These are phyloP conservation scores for Mohoua ochrocephala DNA, from an alignment of 2,113 vertebrate species.

Conservation along the genomic window DNA sequence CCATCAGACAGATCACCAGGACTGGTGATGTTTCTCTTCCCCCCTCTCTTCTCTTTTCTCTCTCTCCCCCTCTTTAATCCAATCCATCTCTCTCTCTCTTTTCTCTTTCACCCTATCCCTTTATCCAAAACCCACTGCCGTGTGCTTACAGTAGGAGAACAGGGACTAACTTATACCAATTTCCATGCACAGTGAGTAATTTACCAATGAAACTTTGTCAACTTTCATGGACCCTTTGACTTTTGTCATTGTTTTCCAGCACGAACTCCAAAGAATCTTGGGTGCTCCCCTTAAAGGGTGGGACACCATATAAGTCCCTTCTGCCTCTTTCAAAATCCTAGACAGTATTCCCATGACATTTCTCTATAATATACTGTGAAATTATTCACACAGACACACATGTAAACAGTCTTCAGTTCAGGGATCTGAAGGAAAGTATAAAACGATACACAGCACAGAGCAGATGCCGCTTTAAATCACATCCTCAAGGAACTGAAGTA, in stretches of 20 bases:
- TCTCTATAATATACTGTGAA: neutral
- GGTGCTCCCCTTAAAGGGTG: neutral
- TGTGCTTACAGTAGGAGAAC: neutral
- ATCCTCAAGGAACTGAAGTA: neutral
- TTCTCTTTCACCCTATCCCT: neutral
- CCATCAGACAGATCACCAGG: neutral
- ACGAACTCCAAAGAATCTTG: neutral
- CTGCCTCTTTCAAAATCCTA: neutral
- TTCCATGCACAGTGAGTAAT: neutral
- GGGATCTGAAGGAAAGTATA: neutral
- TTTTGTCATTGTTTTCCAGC: neutral
- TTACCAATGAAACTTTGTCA: neutral
- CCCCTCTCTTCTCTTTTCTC: neutral
- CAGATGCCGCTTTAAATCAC: neutral
- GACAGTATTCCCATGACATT: neutral
- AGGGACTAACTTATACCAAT: neutral
- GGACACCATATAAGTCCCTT: neutral
- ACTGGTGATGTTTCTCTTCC: neutral
- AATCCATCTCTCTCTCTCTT: neutral
- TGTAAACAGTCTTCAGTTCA: neutral
- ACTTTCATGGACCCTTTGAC: neutral
- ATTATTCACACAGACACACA: neutral
- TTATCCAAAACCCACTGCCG: neutral
- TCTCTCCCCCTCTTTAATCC: neutral
- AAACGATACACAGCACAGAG: neutral